Conservation (phyloP, 2,888 invertebrate species). For the Lycaena phlaeas region DNA sequence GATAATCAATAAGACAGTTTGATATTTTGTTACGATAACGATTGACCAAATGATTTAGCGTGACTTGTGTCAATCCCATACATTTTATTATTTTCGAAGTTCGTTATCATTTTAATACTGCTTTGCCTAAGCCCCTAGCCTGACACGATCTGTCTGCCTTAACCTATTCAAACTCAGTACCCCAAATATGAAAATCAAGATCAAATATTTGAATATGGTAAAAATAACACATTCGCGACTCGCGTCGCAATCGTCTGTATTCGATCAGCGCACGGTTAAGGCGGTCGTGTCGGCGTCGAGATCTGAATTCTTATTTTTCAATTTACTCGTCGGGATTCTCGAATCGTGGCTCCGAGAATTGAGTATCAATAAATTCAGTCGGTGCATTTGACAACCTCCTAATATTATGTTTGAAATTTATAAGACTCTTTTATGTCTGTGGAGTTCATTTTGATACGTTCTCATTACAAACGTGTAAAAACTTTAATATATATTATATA, state of each 20-base stretch:
- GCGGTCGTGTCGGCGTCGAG: background rate
- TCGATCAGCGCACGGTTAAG: slow-evolving; percentile 5
- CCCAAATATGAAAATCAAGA: too few species aligned
- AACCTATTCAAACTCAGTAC: too few species aligned
- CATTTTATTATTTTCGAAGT: too few species aligned
- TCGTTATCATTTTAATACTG: too few species aligned
- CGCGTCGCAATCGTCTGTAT: slow-evolving; percentile 10
- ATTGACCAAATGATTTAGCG: too few species aligned
- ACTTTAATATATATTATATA: too few species aligned
- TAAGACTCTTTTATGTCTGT: background rate
- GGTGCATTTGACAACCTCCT: slow-evolving; percentile 6
- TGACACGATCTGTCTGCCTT: too few species aligned
- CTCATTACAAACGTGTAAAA: background rate
- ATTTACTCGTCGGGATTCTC: slow-evolving; percentile 1
- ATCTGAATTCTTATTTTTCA: slow-evolving; percentile 7
- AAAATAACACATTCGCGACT: background rate
- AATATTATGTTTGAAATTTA: slow-evolving; percentile 4
- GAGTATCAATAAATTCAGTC: slow-evolving; percentile 7
- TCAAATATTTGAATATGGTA: background rate
- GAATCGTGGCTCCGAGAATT: background rate
- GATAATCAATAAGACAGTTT: too few species aligned
- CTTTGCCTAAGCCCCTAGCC: too few species aligned
- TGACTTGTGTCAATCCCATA: too few species aligned
- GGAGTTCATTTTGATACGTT: too few species aligned
- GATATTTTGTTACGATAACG: too few species aligned